Conservation (phyloP, 2,113 vertebrate genomes). For the Eptatretus burgeri region DNA sequence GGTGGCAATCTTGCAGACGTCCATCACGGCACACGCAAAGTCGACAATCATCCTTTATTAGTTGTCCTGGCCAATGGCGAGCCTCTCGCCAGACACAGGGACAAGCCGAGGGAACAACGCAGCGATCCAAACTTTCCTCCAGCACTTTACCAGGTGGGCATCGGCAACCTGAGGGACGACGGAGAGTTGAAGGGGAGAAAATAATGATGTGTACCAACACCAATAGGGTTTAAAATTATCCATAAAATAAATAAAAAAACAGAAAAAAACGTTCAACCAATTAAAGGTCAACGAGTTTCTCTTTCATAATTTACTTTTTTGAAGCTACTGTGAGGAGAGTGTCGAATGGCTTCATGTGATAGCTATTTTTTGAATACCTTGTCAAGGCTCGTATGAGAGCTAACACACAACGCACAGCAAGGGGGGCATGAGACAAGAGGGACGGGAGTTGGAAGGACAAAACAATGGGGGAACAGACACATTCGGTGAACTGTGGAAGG, state of each 20-base stretch:
- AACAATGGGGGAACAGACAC: too few relatives aligned
- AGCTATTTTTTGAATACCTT: too few relatives aligned
- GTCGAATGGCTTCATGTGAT: too few relatives aligned
- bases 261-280: background rate
- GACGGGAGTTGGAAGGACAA: too few relatives aligned
- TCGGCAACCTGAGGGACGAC: slow-evolving; percentile 31
- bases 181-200: background rate
- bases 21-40: slow-evolving; percentile 41
- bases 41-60: slow-evolving; percentile 28
- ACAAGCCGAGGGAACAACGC: slow-evolving; percentile 28
- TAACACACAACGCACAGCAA: too few relatives aligned
- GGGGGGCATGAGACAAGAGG: too few relatives aligned
- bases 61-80: slow-evolving; percentile 23
- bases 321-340: too few relatives aligned
- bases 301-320: too few relatives aligned
- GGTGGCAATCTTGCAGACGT: slow-evolving; percentile 21
- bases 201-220: background rate
- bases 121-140: slow-evolving; percentile 16
- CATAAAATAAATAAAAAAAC: background rate
- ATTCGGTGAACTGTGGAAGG: too few relatives aligned
- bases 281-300: too few relatives aligned
- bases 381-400: too few relatives aligned
- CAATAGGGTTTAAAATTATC: background rate
- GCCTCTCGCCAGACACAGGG: slow-evolving; percentile 24
- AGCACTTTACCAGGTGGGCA: slow-evolving; percentile 31